Base-by-base conservation (phyloP, 2,888 invertebrate genomes). In the Pristionchus maxplancki region DNA sequence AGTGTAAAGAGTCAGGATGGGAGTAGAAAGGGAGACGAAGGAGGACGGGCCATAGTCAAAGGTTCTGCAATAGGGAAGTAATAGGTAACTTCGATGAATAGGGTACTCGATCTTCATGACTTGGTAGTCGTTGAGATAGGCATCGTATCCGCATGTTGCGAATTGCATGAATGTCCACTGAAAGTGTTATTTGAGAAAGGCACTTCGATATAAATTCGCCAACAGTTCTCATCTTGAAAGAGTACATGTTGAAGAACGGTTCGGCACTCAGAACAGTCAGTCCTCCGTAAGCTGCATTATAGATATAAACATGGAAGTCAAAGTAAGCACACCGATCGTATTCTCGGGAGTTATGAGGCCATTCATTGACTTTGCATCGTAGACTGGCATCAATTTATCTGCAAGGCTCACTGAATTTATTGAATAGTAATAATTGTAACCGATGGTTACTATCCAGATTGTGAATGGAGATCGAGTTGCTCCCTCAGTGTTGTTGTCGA, bases 51-150 rank as follows among this genome's bases (percentile, higher is more conserved):
- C 78, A 34, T 78, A 78, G 3, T n/a, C 28, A 24, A 13, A 2
- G 28, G 78, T 78, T 44, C 78, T 78, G 44, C 4, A 48, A 37
- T 34, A 71, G 1, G 24, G 13, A 5, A 24, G 11, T 6, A 44
- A 44, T 44, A 44, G 6, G 44, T 44, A 44, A n/a, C n/a, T n/a
- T n/a, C n/a, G n/a, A n/a, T n/a, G n/a, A n/a, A n/a, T n/a, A 4
- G n/a, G 20, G 5, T 83, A 83, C 82, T 83, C 82, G 28, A 83
- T 83, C 44, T 83, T 83, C 53, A 83, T 83, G 31, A 53, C 53
- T 83, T 83, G 82, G 37, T 83, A 83, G 15, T 83, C 82, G 24
- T 83, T 83, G 34, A 53, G 50, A 34, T 31, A 34, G 17, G 82
- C 82, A 53, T 83, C 82, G 37, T 83, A 83, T 53, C 82, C 82